Evolutionary conservation across 1,140 invertebrate genomes (phyloP), one percentile per base, ranked within the genome.

Genomic region (Calephelis nemesis): DNA sequence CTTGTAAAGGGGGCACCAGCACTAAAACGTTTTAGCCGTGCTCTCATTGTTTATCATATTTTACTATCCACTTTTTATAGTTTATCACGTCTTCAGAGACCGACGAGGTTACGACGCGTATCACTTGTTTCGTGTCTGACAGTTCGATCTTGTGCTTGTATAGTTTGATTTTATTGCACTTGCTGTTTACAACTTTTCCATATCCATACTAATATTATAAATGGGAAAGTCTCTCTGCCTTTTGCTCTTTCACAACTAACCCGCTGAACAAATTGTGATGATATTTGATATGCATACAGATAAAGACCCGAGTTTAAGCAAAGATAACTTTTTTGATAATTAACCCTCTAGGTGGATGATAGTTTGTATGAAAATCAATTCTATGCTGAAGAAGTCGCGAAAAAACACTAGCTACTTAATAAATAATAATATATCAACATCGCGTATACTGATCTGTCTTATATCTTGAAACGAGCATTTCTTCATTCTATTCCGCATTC

Each of bases 11-110:
- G 45, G n/a, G 19, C 63, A 47, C 30, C 13, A 88, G 88, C 87
- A 88, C 88, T 91, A 91, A 91, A 91, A 87, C 88, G 86, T 85
- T 91, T 91, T 88, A 81, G 85, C 76, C 81, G 74, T 83, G 79
- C 85, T 88, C 84, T 87, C 85, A 86, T 90, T 91, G 88, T 91
- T 89, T 88, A 87, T 88, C 74, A 85, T 85, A 82, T 88, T 89
- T 90, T 88, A 88, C 83, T 86, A 85, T 86, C 82, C 77, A 78
- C 81, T 84, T 79, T 87, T 88, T 88, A 86, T 88, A 84, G 84
- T 88, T 87, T 84, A 86, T 86, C 79, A 81, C 77, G 74, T 70
- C 74, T 78, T 45, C 42, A 45, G 42, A 77, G 80, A 85, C 78
- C 77, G 76, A 75, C 79, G 72, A 75, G 78, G 81, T 79, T 84